Base-by-base conservation (phyloP, 2,888 invertebrate species). In the Agonum fuliginosum region DNA sequence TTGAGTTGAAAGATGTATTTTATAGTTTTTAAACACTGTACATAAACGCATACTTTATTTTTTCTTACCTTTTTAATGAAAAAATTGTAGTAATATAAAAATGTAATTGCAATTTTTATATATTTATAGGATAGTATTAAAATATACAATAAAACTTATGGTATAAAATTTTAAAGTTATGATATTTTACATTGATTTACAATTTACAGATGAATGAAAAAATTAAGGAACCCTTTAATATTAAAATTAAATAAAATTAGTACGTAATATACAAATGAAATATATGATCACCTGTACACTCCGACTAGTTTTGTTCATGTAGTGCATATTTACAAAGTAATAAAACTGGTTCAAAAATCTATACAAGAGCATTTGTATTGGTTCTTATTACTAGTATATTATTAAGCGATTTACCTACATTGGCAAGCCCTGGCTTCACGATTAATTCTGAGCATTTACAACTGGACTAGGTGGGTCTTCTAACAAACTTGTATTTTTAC, bases 381-480 rank as follows among this genome's bases (percentile, higher is more conserved):
- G 27, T 51, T 72, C 54, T 54, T 37, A 37, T 37, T 37, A 37
- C 37, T 37, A 37, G n/a, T 37, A 37, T 37, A 24, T 54, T 12
- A n/a, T 24, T 10, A 54, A 54, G 54, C 54, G 24, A 24, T 54
- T 54, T n/a, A 48, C 48, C 20, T 27, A 19, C 74, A 51, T 22
- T 22, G 24, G 46, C 54, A 54, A 54, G 24, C 54, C 54, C 54
- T 54, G 54, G 14, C 20, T 24, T 34, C 20, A n/a, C 73, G 46
- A 65, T 81, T 80, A 83, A 78, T 81, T 83, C 70, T 81, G 81
- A 80, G 84, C 84, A 76, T 84, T 84, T 41, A 82, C 82, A 58
- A 84, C 79, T 3, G 85, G 84, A 79, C 83, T 84, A 43, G 77
- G 77, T 12, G 77, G 70, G n/a, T 70, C 43, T n/a, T 77, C 77